phyloP scores from a whole-genome alignment of 2,888 invertebrate species.

The Eilema sororculum region DNA sequence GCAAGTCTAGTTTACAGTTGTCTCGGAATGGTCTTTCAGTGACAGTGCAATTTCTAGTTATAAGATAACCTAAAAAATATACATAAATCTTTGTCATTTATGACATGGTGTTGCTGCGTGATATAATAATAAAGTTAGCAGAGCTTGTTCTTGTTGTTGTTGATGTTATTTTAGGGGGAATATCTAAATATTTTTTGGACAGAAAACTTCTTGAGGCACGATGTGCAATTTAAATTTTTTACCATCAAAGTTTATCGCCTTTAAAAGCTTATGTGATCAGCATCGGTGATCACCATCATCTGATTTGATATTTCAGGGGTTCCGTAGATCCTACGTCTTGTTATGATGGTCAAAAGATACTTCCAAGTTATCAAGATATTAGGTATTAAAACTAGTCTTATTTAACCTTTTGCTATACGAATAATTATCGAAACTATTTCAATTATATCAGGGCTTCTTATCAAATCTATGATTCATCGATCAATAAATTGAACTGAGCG shows the following conservation, averaged over 20 bases:
- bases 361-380: not conserved
- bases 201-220: too few species aligned
- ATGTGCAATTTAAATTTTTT: too few species aligned
- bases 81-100: not conserved
- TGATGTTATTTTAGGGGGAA: not conserved
- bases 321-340: too few species aligned
- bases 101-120: not conserved
- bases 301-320: not conserved
- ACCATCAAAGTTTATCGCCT: too few species aligned
- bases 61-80: not conserved
- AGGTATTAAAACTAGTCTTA: not conserved
- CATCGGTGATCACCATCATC: too few species aligned
- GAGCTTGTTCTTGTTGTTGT: not conserved
- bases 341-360: too few species aligned
- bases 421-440: conserved; percentile 30
- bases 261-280: too few species aligned
- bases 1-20: conserved; percentile 3
- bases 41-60: not conserved
- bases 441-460: conserved; percentile 31
- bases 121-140: not conserved
- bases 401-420: not conserved
- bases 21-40: not conserved
- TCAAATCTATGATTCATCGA: conserved; percentile 74
- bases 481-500: conserved; percentile 75
- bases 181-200: not conserved